Conservation (phyloP, 2,113 vertebrate species). For the Chaetodon auriga region DNA sequence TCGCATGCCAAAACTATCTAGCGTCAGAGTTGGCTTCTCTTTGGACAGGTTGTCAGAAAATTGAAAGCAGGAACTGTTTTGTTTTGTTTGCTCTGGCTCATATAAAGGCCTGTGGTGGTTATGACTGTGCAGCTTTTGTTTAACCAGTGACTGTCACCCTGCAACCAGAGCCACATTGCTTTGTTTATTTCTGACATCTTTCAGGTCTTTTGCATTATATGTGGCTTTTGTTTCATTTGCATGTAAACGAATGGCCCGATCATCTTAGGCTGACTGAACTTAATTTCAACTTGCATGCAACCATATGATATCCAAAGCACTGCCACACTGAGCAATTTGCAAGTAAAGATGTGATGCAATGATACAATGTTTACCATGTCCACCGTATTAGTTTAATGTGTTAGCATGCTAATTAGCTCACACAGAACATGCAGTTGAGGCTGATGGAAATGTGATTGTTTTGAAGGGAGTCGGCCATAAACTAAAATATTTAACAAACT, state of each 20-base stretch:
- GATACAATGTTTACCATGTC: neutral
- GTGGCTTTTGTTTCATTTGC: neutral
- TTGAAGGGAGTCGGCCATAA: neutral
- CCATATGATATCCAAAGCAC: conserved; percentile 1
- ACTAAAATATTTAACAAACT: neutral
- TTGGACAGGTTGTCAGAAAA: neutral
- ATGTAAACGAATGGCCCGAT: neutral
- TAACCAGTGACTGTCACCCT: neutral
- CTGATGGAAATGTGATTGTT: neutral
- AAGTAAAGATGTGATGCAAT: neutral
- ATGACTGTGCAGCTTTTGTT: conserved; percentile 1
- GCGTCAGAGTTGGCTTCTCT: conserved; percentile 6
- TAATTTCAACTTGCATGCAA: conserved; percentile 8
- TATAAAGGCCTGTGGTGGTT: neutral
- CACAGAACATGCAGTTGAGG: neutral
- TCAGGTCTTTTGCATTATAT: neutral
- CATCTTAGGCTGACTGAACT: conserved; percentile 12
- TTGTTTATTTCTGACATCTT: neutral
- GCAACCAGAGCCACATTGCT: neutral
- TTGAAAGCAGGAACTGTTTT: neutral
- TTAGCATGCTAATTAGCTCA: neutral
- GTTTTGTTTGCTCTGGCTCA: neutral
- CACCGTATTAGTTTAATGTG: neutral
- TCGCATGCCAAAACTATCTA: conserved; percentile 1
- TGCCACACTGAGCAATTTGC: conserved; percentile 13